Conservation (phyloP, 2,113 vertebrate genomes). For the Phyllostomus hastatus region DNA sequence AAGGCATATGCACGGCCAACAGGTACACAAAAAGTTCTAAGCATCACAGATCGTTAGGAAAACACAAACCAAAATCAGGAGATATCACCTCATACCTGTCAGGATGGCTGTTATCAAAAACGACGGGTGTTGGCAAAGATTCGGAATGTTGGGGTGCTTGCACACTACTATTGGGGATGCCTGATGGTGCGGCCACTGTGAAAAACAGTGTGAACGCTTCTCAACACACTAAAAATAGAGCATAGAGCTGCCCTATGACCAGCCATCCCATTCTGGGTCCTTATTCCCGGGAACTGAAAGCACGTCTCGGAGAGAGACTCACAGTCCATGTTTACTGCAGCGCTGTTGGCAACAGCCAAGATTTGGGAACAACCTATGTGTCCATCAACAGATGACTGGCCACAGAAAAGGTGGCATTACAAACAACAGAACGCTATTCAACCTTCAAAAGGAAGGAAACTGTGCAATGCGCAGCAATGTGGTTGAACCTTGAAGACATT, state of each 20-base stretch:
- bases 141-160: background rate
- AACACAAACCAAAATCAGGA: background rate
- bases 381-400: background rate
- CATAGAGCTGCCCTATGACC: background rate
- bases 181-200: background rate
- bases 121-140: background rate
- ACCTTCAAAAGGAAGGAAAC: background rate
- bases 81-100: background rate
- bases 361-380: background rate
- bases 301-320: background rate
- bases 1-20: background rate
- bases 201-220: background rate
- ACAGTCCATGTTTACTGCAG: background rate
- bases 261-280: background rate
- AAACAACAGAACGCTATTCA: background rate
- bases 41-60: background rate
- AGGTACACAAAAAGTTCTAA: background rate
- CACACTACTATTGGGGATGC: background rate
- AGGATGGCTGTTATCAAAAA: background rate
- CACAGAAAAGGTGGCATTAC: background rate
- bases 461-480: fast-evolving
- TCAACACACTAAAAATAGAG: background rate
- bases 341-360: background rate
- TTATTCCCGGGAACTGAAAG: no score
- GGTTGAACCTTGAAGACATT: background rate